Percentiles rank a stretch among this genome's conserved stretches.
Conservation (phyloP, 35 echinoderm and acorn worm genomes). For the Heliocidaris erythrogramma region DNA sequence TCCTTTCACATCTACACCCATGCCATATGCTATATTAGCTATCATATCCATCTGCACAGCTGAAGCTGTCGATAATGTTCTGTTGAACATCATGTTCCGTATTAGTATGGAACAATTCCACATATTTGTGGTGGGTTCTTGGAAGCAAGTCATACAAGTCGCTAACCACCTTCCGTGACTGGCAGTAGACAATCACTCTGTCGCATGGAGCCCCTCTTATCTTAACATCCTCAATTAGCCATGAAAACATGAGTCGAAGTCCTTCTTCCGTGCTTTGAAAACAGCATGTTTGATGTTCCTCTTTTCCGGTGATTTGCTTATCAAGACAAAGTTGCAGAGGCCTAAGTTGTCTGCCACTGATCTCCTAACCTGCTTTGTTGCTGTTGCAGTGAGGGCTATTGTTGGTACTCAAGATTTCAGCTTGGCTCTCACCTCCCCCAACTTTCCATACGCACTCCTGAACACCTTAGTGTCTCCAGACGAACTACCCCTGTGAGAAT, state of each 20-base stretch:
- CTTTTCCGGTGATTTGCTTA: neutral
- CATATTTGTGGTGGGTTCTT: neutral
- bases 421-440: neutral
- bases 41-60: neutral
- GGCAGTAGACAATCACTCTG: neutral
- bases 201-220: neutral
- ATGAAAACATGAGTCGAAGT: neutral
- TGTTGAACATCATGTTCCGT: constrained; percentile 9
- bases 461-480: neutral
- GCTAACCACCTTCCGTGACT: constrained; percentile 18
- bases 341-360: neutral
- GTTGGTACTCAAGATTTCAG: neutral
- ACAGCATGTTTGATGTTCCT: neutral
- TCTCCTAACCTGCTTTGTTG: neutral
- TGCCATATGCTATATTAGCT: neutral
- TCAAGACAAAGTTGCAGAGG: neutral
- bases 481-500: neutral
- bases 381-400: constrained; percentile 1
- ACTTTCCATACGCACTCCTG: neutral
- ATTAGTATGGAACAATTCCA: neutral
- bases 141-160: too few relatives aligned
- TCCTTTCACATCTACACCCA: neutral
- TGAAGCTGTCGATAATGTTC: neutral
- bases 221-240: neutral
- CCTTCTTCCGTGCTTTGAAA: neutral